phyloP scores from a whole-genome alignment of 2,797 vertebrate species.

The Pangasius larnaudii region DNA sequence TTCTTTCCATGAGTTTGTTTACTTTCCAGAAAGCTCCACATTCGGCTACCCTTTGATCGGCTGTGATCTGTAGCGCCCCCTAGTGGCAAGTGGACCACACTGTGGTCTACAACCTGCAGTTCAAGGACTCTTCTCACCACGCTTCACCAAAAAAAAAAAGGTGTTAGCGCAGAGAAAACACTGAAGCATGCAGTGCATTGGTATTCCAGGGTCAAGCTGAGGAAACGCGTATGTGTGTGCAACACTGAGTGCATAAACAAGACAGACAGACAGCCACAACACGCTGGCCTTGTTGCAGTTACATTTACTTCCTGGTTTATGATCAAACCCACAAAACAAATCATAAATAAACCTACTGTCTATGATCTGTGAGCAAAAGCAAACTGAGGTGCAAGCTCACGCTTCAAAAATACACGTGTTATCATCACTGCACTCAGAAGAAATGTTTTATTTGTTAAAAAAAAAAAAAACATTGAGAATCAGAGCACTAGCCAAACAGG shows the following conservation, averaged over 20 bases:
- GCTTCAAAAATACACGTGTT: not conserved
- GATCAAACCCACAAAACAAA: not conserved
- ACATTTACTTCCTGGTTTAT: conserved; percentile 7
- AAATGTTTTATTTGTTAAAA: not conserved
- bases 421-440: not conserved
- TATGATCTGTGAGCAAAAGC: not conserved
- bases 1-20: conserved; percentile 1
- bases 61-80: not conserved
- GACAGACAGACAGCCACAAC: not conserved
- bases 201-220: not conserved
- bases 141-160: not conserved
- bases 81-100: not conserved
- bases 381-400: not conserved
- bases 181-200: no score
- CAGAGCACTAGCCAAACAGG: not conserved
- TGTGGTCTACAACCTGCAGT: no score
- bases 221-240: not conserved
- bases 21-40: not conserved
- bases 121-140: not conserved
- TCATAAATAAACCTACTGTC: no score
- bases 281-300: not conserved
- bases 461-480: not conserved
- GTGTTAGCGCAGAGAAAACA: not conserved
- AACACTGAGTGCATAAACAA: not conserved
- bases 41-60: not conserved